Percentiles rank a stretch among this genome's conserved stretches.
These are phyloP conservation scores for Datnioides undecimradiatus DNA, from an alignment of 2,113 vertebrate genomes.

Conservation along the genomic window DNA sequence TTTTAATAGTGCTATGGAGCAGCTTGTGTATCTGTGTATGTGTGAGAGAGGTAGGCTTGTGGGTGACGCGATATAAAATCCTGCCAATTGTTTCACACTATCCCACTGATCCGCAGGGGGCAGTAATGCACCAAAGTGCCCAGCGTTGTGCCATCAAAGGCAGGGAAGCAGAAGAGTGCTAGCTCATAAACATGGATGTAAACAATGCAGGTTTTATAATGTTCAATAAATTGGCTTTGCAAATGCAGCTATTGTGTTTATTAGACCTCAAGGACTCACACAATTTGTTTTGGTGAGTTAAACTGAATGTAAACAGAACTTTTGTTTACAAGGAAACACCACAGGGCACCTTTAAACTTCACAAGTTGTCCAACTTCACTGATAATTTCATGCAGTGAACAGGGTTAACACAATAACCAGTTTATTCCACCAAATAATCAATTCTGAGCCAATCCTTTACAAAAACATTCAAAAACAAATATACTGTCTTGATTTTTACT, in stretches of 20 bases:
- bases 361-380: neutral
- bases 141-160: neutral
- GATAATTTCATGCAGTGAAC: too few species aligned
- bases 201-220: neutral
- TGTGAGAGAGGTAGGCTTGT: too few species aligned
- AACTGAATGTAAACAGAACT: neutral
- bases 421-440: too few species aligned
- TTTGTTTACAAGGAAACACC: neutral
- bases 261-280: neutral
- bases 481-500: neutral
- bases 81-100: neutral
- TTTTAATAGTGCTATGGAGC: neutral
- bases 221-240: neutral
- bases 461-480: neutral
- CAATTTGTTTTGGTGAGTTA: neutral
- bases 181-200: neutral
- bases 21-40: too few species aligned
- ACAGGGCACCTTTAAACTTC: neutral
- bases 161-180: neutral
- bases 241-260: neutral
- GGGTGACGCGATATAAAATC: neutral
- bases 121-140: neutral
- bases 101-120: neutral
- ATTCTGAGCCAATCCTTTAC: too few species aligned
- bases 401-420: too few species aligned